phyloP scores from a whole-genome alignment of 53 echinoderm and acorn worm species.

The Holothuria leucospilota region DNA sequence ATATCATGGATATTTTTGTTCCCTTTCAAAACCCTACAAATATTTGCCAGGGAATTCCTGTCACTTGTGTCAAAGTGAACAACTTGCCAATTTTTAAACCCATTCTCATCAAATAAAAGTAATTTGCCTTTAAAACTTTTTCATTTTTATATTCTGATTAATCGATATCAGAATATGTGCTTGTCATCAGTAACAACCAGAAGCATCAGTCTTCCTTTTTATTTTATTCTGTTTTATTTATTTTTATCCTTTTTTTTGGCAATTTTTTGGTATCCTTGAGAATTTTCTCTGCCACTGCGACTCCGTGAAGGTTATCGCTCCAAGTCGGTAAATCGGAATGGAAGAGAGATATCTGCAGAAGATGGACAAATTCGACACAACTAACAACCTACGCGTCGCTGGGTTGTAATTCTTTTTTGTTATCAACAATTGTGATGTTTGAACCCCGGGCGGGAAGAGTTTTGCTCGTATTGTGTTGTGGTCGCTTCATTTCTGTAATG shows the following conservation, averaged over 20 bases:
- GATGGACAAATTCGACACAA: neutral
- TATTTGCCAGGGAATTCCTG: no score
- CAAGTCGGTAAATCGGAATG: no score
- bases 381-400: constrained; percentile 19
- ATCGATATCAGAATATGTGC: no score
- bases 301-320: constrained; percentile 6
- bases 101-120: no score
- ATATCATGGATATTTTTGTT: no score
- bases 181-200: neutral
- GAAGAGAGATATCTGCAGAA: no score
- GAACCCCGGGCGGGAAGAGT: constrained; percentile 21
- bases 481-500: constrained; percentile 38
- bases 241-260: neutral
- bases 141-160: no score
- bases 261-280: constrained; percentile 14
- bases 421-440: constrained; percentile 22
- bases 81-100: no score
- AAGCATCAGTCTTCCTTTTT: neutral
- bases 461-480: neutral
- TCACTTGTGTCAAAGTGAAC: no score
- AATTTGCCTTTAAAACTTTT: no score
- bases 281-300: neutral
- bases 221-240: constrained; percentile 24
- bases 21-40: no score
- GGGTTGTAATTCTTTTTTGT: constrained; percentile 19